Evolutionary conservation across 2,888 invertebrate genomes (phyloP), one percentile per base, ranked within the genome.

Genomic region (Drosophila nigricruria): DNA sequence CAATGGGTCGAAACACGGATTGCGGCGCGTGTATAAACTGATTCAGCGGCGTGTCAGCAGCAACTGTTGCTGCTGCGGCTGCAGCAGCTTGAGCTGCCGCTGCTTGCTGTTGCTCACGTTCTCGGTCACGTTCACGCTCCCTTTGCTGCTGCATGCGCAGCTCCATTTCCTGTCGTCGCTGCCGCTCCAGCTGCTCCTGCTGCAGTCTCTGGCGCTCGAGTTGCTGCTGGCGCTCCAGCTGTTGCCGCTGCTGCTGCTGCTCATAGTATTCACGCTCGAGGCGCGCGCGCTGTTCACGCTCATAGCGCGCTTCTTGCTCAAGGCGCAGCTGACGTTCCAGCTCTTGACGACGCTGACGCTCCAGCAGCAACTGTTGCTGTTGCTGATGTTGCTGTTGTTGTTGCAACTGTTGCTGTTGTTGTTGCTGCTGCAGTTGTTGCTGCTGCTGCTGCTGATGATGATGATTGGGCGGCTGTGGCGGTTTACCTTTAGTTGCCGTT

Each of bases 21-120:
- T 95, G 95, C 0, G 96, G 96, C 0, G 96, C 96, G 90, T 96
- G 96, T 27, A 95, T 96, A 86, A 96, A 96, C 81, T 96, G 95
- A 90, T 96, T 96, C 0, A 96, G 94, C 0, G 90, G 89, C 12
- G 94, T 18, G 92, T 47, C 47, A 27, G 8, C 93, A 25, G 73
- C 52, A 58, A 57, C 32, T 1, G 96, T 94, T 3, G 88, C 71
- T 38, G 94, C 92, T 32, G 34, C 27, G 70, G 77, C 18, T 68
- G 70, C 43, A 76, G 81, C 57, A 34, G 8, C 40, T 18, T 38
- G 38, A 38, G 40, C 95, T 95, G 94, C 57, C 10, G 27, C 93
- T 25, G 73, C 45, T 54, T 0, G 45, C 45, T 53, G 58, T 9
- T 38, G 36, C 30, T 66, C 47, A 12, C 45, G 54, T 3, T 61